Conservation (phyloP, 2,113 vertebrate species). For the Haemorhous mexicanus region DNA sequence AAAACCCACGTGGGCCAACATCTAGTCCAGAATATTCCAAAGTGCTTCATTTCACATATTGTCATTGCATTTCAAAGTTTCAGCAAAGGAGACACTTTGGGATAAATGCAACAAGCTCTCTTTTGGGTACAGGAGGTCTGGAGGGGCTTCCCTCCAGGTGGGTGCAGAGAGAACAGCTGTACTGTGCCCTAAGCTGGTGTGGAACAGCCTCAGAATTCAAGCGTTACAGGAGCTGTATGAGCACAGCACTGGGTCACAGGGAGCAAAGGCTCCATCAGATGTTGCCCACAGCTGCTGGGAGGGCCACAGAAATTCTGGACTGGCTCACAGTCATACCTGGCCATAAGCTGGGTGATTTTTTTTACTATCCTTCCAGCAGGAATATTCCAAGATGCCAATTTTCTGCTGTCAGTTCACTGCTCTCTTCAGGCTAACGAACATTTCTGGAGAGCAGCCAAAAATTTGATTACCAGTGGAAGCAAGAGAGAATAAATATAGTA, state of each 20-base stretch:
- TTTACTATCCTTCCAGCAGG: background rate
- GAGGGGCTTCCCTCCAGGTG: background rate
- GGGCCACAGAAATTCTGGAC: background rate
- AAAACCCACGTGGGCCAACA: background rate
- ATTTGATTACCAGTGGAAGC: background rate
- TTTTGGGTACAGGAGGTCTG: background rate
- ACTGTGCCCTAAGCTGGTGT: background rate
- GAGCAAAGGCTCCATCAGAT: background rate
- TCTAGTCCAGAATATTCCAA: background rate
- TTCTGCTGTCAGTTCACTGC: background rate
- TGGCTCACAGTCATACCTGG: background rate
- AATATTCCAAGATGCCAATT: background rate
- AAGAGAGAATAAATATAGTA: constrained; percentile 1
- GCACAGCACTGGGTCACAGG: too few species aligned
- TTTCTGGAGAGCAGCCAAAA: background rate
- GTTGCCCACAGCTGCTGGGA: background rate
- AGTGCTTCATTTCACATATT: fast-evolving
- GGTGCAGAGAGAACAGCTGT: background rate
- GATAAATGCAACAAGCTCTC: background rate
- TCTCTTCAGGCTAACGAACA: background rate
- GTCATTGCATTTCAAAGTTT: background rate
- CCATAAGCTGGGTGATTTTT: background rate
- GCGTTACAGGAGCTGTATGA: fast-evolving
- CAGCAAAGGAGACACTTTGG: background rate
- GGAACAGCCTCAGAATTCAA: background rate